phyloP scores from a whole-genome alignment of 2,888 invertebrate species.

The Hydropsyche betteni region DNA sequence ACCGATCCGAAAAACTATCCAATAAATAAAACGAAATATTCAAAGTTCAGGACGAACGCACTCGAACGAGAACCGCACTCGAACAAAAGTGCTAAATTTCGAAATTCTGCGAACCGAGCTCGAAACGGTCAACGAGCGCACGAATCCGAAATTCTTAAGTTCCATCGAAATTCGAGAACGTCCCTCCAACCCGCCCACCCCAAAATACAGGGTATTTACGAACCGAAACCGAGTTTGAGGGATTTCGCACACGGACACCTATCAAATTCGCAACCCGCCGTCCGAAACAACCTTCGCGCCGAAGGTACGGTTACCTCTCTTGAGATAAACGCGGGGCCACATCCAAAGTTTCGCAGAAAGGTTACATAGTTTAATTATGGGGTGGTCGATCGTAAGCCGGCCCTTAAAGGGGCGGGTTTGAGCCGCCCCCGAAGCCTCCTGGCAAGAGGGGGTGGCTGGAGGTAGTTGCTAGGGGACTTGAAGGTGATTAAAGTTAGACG shows the following conservation, averaged over 20 bases:
- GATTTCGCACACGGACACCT: constrained; percentile 40
- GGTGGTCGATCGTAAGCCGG: constrained; percentile 38
- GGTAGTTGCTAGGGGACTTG: constrained; percentile 43
- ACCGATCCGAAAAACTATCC: no score
- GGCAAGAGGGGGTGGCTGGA: constrained; percentile 19
- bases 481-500: constrained; percentile 44
- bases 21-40: no score
- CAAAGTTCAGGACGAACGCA: neutral
- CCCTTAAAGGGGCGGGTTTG: constrained; percentile 22
- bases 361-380: constrained; percentile 49
- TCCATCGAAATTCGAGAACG: constrained; percentile 14
- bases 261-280: constrained; percentile 37
- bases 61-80: constrained; percentile 7
- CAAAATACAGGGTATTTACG: neutral
- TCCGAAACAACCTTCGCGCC: constrained; percentile 41
- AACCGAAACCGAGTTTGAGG: constrained; percentile 23
- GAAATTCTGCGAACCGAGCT: neutral
- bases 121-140: constrained; percentile 2
- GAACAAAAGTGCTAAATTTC: constrained; percentile 8
- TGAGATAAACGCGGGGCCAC: constrained; percentile 50
- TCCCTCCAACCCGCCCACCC: neutral
- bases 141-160: constrained; percentile 38
- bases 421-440: neutral
- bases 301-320: constrained; percentile 48
- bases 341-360: constrained; percentile 51